These are phyloP conservation scores for Ahaetulla prasina DNA, from an alignment of 2,113 vertebrate species.

Conservation along the genomic window DNA sequence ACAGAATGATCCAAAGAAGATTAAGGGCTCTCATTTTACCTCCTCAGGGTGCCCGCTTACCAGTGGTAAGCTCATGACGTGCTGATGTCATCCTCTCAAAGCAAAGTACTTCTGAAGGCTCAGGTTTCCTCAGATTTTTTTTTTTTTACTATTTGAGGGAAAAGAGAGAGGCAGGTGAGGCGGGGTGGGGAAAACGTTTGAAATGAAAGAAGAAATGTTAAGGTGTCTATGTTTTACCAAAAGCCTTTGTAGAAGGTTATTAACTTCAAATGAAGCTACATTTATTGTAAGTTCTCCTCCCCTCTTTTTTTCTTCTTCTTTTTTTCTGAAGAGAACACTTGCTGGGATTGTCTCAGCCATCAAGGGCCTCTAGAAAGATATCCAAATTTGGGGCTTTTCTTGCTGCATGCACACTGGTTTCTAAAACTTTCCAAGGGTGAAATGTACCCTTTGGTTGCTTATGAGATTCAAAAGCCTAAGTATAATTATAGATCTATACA, in stretches of 20 bases:
- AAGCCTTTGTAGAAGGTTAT: constrained; percentile 64
- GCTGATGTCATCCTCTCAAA: constrained; percentile 57
- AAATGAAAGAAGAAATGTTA: constrained; percentile 54
- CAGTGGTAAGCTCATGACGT: constrained; percentile 49
- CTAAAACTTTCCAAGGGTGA: constrained; percentile 53
- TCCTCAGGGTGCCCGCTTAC: constrained; percentile 55
- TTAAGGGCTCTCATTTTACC: constrained; percentile 54
- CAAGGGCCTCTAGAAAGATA: constrained; percentile 39
- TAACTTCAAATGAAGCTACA: constrained; percentile 69
- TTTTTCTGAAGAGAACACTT: constrained; percentile 52
- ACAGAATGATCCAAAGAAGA: constrained; percentile 40
- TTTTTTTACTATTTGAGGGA: constrained; percentile 45
- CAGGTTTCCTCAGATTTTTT: constrained; percentile 56
- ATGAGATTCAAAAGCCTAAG: constrained; percentile 47
- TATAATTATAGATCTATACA: constrained; percentile 49
- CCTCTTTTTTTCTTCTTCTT: not conserved
- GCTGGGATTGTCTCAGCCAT: constrained; percentile 43
- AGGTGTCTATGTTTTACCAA: constrained; percentile 60
- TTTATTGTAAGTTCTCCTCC: constrained; percentile 47
- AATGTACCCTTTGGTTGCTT: constrained; percentile 48
- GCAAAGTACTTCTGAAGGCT: constrained; percentile 62
- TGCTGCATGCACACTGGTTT: constrained; percentile 38
- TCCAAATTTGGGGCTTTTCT: constrained; percentile 29
- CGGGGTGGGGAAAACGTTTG: constrained; percentile 40
- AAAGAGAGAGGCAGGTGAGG: constrained; percentile 38